Evolutionary conservation across 2,113 vertebrate species (phyloP), one percentile per base, ranked within the genome.

Genomic region (Chaenogobius annularis): DNA sequence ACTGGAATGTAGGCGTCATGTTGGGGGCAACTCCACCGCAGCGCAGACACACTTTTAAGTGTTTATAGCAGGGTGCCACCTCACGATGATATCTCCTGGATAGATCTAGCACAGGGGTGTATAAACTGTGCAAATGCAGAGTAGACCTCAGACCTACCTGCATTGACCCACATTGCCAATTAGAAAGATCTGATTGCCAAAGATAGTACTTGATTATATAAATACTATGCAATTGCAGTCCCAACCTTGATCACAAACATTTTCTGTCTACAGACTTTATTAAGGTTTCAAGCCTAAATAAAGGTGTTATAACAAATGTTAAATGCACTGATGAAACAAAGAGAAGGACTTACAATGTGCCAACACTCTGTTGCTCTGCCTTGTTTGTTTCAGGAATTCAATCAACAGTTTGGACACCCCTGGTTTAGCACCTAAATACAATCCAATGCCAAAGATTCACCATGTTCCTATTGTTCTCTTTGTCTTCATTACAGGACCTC

Each of bases 1-100:
- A 93, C 93, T 94, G 93, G 93, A 94, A 94, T 92, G 89, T 89
- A 90, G 85, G 83, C 87, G 85, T 90, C 82, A 78, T 80, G 70
- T 87, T 88, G 68, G 77, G 77, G 87, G 80, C 72, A 52, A 66
- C 44, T 69, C 67, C 85, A 85, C 89, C 83, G 85, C 79, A 68
- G 77, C 85, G 87, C 84, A 70, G 83, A 85, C 81, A 89, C 81
- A 83, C 79, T 47, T 69, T 70, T 71, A 63, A 77, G 62, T 77
- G 73, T 76, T 75, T 20, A 71, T 69, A 75, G 80, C 79, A 78
- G 69, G 73, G 71, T 20, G 65, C 68, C 56, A 61, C 66, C 52
- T 63, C 69, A 73, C 66, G 69, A 62, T 15, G 5, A 56, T 70
- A 74, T 74, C 54, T 75, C 64, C 63, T 77, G 65, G 55, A 77